phyloP scores from a whole-genome alignment of 2,113 vertebrate genomes.

The Lasiurus borealis region DNA sequence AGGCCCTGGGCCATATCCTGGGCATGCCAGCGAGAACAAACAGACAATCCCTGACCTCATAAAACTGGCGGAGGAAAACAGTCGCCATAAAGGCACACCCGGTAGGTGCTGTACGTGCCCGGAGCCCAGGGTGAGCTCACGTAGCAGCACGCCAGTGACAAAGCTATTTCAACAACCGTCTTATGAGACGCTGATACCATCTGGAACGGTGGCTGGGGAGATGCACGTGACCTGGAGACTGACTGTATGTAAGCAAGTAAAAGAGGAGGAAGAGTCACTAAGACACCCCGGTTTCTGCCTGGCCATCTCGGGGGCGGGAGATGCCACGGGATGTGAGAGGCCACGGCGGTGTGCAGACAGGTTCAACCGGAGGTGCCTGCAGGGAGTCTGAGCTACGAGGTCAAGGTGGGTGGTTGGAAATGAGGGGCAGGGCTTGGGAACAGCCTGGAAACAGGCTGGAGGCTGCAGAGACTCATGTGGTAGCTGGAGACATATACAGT shows the following conservation, averaged over 20 bases:
- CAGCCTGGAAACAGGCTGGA: neutral
- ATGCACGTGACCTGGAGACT: neutral
- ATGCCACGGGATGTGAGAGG: neutral
- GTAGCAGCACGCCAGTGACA: neutral
- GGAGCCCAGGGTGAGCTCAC: neutral
- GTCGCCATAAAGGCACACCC: neutral
- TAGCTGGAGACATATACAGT: no score
- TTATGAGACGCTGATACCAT: neutral
- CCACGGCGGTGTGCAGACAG: neutral
- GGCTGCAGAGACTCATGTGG: neutral
- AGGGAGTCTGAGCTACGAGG: neutral
- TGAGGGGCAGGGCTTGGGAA: neutral
- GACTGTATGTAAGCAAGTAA: neutral
- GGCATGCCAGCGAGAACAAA: neutral
- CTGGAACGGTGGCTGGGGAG: neutral
- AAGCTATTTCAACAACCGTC: neutral
- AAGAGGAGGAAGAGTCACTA: neutral
- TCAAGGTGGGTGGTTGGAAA: neutral
- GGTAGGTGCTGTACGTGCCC: neutral
- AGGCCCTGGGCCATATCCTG: no score
- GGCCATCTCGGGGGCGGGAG: neutral
- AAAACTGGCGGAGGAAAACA: slow-evolving; percentile 41
- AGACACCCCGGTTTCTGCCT: neutral
- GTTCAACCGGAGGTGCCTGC: neutral
- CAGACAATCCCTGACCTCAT: neutral